Evolutionary conservation across 1,140 invertebrate genomes (phyloP).

Genomic region (Ditylenchus dipsaci): DNA sequence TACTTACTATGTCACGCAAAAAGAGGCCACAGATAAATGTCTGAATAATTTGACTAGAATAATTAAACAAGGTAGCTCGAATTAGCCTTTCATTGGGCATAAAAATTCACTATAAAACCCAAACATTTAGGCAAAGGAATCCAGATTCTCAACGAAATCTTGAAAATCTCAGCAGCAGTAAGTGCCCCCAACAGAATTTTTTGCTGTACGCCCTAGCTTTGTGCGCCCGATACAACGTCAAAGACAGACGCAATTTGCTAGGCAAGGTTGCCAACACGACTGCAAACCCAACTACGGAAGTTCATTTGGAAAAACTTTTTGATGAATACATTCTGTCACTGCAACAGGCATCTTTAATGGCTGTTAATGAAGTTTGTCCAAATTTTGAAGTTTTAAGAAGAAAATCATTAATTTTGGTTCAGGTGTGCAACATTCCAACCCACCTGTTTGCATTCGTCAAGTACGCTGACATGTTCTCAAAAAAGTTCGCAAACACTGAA

Average conservation of each 20-base stretch:
- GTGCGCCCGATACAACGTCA: conserved; percentile 49
- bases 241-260: conserved; percentile 19
- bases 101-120: neutral
- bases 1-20: conserved; percentile 52
- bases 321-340: conserved; percentile 31
- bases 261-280: neutral
- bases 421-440: conserved; percentile 60
- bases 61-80: conserved; percentile 44
- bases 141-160: conserved; percentile 54
- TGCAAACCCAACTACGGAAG: neutral
- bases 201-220: conserved; percentile 58
- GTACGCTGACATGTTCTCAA: conserved; percentile 48
- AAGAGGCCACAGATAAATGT: conserved; percentile 55
- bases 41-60: conserved; percentile 49
- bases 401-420: too few species aligned
- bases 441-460: conserved; percentile 59
- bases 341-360: conserved; percentile 28
- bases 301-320: conserved; percentile 8
- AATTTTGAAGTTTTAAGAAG: too few species aligned
- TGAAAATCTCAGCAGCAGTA: conserved; percentile 53
- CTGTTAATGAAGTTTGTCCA: conserved; percentile 11
- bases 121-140: conserved; percentile 33
- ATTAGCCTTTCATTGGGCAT: too few species aligned
- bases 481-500: conserved; percentile 17
- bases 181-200: conserved; percentile 52